A percentile compares a stretch with the other conserved stretches of the same genome.
These are phyloP conservation scores for Suricata suricatta DNA, from an alignment of 2,113 vertebrate genomes.

Conservation along the genomic window DNA sequence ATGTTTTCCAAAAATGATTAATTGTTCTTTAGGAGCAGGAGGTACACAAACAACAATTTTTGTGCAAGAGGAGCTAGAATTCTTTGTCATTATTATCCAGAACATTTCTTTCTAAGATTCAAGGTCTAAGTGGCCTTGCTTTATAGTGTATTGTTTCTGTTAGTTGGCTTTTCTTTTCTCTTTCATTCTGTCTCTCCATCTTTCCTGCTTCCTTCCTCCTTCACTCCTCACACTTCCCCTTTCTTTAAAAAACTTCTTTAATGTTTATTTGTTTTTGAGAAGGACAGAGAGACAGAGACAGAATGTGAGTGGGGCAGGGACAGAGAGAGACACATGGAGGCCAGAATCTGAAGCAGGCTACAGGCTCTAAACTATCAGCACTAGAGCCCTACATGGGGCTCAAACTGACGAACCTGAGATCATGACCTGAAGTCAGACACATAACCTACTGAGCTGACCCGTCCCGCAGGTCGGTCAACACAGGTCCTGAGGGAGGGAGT, in stretches of 20 bases:
- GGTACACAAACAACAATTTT: background rate
- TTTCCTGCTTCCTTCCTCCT: background rate
- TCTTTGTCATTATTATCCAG: background rate
- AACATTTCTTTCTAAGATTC: background rate
- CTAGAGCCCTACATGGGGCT: too few relatives aligned
- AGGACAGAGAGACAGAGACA: too few relatives aligned
- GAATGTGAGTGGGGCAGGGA: too few relatives aligned
- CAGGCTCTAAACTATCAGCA: too few relatives aligned
- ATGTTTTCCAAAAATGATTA: background rate
- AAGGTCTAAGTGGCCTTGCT: background rate
- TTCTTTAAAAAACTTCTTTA: background rate
- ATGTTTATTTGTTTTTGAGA: too few relatives aligned
- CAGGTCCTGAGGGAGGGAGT: too few relatives aligned
- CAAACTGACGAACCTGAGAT: fast-evolving
- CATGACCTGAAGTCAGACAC: too few relatives aligned
- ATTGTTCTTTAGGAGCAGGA: background rate
- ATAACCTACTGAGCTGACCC: too few relatives aligned
- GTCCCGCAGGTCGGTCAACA: too few relatives aligned
- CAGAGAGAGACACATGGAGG: too few relatives aligned
- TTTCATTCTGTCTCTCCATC: background rate
- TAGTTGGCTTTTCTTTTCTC: background rate
- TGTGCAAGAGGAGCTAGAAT: background rate
- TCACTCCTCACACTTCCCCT: background rate
- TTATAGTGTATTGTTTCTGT: background rate
- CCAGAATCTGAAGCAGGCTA: too few relatives aligned